Conservation (phyloP, 2,888 invertebrate genomes). For the Orchesellides sinensis region DNA sequence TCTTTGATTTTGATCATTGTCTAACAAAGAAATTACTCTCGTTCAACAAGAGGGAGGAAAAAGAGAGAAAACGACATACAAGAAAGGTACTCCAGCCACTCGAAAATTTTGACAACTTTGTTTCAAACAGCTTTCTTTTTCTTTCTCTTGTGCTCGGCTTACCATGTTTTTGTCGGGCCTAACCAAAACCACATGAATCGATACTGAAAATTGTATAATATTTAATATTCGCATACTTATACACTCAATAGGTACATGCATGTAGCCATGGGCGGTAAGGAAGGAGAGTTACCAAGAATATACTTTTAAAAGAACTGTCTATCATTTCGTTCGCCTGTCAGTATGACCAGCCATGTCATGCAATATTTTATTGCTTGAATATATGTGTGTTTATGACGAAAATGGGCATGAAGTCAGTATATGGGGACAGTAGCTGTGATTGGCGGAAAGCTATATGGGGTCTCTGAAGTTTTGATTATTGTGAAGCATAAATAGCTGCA, state of each 20-base stretch:
- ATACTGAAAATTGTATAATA: no score
- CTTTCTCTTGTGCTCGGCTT: background rate
- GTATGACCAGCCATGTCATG: background rate
- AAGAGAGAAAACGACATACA: conserved; percentile 10
- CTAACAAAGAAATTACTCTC: conserved; percentile 24
- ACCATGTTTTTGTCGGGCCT: background rate
- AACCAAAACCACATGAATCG: conserved; percentile 14
- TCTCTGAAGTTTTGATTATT: no score
- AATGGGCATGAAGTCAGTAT: no score
- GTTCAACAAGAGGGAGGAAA: background rate
- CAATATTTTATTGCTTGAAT: background rate
- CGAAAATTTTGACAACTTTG: conserved; percentile 12
- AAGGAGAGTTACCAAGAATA: background rate
- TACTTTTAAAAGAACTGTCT: background rate
- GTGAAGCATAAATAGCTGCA: no score
- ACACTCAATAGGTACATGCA: background rate
- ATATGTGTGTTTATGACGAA: background rate
- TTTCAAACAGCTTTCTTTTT: conserved; percentile 11
- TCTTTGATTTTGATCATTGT: conserved; percentile 54
- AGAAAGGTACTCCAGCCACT: background rate
- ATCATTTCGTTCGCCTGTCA: conserved; percentile 15
- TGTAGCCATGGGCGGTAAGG: background rate
- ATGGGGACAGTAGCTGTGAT: no score
- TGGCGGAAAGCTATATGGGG: no score
- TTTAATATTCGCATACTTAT: no score